Evolutionary conservation across 2,888 invertebrate species (phyloP), one percentile per base, ranked within the genome.

Genomic region (Ectobius pallidus): DNA sequence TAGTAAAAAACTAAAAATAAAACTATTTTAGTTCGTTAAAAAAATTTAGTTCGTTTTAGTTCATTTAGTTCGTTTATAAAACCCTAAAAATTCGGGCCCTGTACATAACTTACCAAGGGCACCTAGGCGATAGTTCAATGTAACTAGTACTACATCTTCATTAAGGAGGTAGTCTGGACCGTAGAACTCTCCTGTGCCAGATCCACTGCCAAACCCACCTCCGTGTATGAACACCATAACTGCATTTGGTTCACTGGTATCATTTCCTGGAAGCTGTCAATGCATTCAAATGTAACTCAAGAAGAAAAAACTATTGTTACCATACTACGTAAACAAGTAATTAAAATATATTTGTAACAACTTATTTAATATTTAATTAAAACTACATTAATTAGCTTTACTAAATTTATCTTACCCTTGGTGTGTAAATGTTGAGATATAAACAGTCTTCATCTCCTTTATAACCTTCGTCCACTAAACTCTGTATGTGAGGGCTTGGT

Each of bases 361-460:
- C n/a, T n/a, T n/a, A n/a, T n/a, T n/a, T n/a, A n/a, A n/a, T n/a
- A n/a, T n/a, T n/a, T n/a, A n/a, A n/a, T n/a, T n/a, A n/a, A n/a
- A n/a, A n/a, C n/a, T n/a, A n/a, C n/a, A n/a, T n/a, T n/a, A n/a
- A n/a, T n/a, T n/a, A n/a, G n/a, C n/a, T n/a, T n/a, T n/a, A n/a
- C n/a, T n/a, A n/a, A n/a, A n/a, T n/a, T 30, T 34, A 3, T 42
- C 52, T 7, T 55, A 69, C 69, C 69, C 55, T n/a, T 39, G 49
- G 84, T 20, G 82, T 79, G 78, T 82, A 86, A 9, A 85, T 81
- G 77, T 86, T 86, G 69, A 86, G 78, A 74, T 83, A 84, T 1
- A 86, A 80, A 75, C 85, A 86, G 74, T 86, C 84, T 76, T 86
- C 85, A 58, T 75, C 73, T 9, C 69, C 69, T 0, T 7, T 20